These are phyloP conservation scores for Octodon degus DNA, from an alignment of 2,113 vertebrate genomes.

Conservation along the genomic window DNA sequence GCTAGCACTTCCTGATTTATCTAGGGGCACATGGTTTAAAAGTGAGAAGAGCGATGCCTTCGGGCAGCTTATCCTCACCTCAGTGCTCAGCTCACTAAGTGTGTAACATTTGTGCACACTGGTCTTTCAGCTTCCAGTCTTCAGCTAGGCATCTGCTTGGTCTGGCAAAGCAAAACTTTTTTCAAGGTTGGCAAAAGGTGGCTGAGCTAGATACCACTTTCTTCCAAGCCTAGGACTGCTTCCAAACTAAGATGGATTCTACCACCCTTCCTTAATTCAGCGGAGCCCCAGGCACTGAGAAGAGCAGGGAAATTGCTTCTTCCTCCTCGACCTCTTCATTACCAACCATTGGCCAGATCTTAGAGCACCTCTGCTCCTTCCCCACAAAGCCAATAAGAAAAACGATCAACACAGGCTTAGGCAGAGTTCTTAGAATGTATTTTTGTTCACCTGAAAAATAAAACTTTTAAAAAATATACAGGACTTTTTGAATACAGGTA, in stretches of 20 bases:
- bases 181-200: slow-evolving; percentile 19
- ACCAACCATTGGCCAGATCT: background rate
- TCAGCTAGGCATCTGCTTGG: slow-evolving; percentile 1
- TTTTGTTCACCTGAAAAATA: slow-evolving; percentile 82
- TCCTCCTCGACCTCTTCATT: background rate
- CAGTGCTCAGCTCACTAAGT: background rate
- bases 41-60: background rate
- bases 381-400: background rate
- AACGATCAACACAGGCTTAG: background rate
- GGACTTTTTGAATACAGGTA: slow-evolving; percentile 73
- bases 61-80: background rate
- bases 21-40: background rate
- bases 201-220: background rate
- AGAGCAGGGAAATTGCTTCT: slow-evolving; percentile 25
- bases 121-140: background rate
- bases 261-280: background rate
- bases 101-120: background rate
- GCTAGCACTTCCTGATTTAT: slow-evolving; percentile 22
- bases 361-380: background rate
- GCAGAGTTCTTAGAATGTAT: slow-evolving; percentile 82
- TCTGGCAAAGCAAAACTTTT: slow-evolving; percentile 1
- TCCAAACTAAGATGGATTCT: slow-evolving; percentile 15
- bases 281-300: background rate
- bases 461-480: slow-evolving; percentile 82
- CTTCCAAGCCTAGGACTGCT: background rate